Conservation (phyloP, 2,888 invertebrate genomes). For the Argyresthia goedartella region DNA sequence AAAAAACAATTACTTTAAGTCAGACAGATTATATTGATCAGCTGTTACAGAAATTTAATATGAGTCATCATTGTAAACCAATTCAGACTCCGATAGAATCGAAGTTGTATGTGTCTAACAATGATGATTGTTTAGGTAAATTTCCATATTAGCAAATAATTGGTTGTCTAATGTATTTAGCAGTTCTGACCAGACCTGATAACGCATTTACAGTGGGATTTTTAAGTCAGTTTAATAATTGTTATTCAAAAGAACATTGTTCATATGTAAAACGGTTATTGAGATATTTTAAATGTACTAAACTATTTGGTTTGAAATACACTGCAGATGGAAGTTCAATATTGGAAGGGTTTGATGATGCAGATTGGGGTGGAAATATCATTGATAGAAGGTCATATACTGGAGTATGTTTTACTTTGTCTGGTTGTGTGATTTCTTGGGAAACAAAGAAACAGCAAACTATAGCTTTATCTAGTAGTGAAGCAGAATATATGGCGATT, state of each 20-base stretch:
- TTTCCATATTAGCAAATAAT: too few relatives aligned
- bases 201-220: too few relatives aligned
- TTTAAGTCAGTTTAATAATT: neutral
- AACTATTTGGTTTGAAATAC: neutral
- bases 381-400: neutral
- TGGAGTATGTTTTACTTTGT: neutral
- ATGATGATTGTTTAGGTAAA: too few relatives aligned
- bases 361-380: neutral
- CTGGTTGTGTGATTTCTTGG: neutral
- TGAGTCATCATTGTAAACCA: too few relatives aligned
- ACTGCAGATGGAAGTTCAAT: neutral
- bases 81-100: too few relatives aligned
- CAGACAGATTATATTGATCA: too few relatives aligned
- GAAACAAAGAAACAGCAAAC: neutral
- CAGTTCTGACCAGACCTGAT: too few relatives aligned
- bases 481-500: neutral
- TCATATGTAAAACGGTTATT: neutral
- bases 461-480: neutral
- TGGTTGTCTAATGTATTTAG: too few relatives aligned
- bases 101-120: too few relatives aligned
- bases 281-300: neutral
- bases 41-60: too few relatives aligned
- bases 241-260: neutral
- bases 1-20: too few relatives aligned
- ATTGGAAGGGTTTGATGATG: neutral